phyloP scores from a whole-genome alignment of 2,888 invertebrate species.

The Molorchus minor region DNA sequence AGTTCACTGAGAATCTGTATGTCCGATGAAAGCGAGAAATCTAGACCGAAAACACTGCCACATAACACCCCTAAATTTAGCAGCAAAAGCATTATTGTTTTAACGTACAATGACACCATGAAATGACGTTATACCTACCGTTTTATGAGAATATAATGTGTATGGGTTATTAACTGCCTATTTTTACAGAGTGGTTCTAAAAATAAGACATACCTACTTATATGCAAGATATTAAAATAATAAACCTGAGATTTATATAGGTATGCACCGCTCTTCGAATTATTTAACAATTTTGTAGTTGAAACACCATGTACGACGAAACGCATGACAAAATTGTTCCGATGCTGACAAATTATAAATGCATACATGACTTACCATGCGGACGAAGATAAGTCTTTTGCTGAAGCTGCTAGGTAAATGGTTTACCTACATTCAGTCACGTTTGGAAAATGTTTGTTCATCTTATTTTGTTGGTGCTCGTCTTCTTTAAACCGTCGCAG shows the following conservation, averaged over 20 bases:
- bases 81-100: slow-evolving; percentile 2
- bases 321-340: slow-evolving; percentile 6
- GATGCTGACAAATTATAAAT: slow-evolving; percentile 3
- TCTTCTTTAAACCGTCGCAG: slow-evolving; percentile 8
- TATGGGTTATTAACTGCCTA: no score
- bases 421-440: neutral
- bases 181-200: no score
- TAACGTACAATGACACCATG: neutral
- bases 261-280: no score
- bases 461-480: slow-evolving; percentile 9
- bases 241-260: no score
- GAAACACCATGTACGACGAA: neutral
- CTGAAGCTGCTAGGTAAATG: no score
- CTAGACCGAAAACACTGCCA: slow-evolving; percentile 42
- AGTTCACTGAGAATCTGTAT: slow-evolving; percentile 72
- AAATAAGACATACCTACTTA: no score
- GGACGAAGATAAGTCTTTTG: neutral
- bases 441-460: neutral
- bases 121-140: no score
- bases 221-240: no score
- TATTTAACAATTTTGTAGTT: no score
- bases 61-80: neutral
- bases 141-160: no score
- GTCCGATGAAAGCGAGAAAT: slow-evolving; percentile 52
- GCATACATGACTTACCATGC: slow-evolving; percentile 13